Base-by-base conservation (phyloP, 2,113 vertebrate genomes). In the Cebidichthys violaceus region DNA sequence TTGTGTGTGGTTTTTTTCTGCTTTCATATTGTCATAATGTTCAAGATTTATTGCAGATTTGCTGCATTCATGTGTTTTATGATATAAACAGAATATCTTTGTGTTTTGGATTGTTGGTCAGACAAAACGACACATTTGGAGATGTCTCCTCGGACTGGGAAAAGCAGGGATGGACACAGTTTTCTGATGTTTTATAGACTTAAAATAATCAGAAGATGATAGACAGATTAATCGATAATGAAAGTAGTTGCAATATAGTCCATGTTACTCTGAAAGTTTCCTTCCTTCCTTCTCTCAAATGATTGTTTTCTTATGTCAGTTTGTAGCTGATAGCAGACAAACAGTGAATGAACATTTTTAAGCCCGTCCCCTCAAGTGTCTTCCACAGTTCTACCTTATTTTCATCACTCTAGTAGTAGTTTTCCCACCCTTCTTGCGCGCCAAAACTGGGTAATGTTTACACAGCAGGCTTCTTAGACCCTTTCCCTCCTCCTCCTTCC, bases 401-500 rank as follows among this genome's bases (percentile, higher is more conserved):
- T 75, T 35, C 50, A 61, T 77, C n/a, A 4, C 52, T 41, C 39
- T 78, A 59, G 67, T 86, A 9, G 43, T 45, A 76, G 39, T 73
- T 90, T 94, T 94, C 89, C 90, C 92, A 90, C 92, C 75, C 85
- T 59, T 70, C 60, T 80, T 87, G 69, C 65, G 50, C 82, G 88
- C 86, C 90, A 91, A 90, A 85, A 57, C 85, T 77, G 64, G 75
- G 27, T 90, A 86, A 93, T 94, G 85, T 92, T 94, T 92, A 93
- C 89, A 77, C 81, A 82, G 82, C 82, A 83, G 59, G 79, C 82
- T 84, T 52, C 57, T 84, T 22, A 67, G n/a, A 71, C 70, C 54
- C 45, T 65, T 78, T 73, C 79, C 81, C 73, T 43, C 74, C 79
- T 77, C 79, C 84, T 31, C 77, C 84, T 77, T 24, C 70, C 14